phyloP scores from a whole-genome alignment of 37 sponge, comb jelly and placozoan genomes.

The Eunapius fragilis region DNA sequence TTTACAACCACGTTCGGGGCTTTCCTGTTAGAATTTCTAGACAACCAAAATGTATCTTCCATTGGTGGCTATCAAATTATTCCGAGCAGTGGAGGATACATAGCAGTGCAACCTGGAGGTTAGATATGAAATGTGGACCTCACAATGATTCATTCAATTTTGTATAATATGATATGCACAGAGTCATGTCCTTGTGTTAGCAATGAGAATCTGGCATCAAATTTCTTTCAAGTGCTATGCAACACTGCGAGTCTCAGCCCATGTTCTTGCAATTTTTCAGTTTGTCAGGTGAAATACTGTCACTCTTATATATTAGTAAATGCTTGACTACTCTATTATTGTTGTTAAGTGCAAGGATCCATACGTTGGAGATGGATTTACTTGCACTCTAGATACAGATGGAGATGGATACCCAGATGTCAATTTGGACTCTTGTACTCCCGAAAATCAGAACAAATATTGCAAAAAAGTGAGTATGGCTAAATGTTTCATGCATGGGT shows the following conservation, averaged over 20 bases:
- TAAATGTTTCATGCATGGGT: no score
- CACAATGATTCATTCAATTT: neutral
- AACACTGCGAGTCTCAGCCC: neutral
- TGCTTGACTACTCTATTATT: neutral
- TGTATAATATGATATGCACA: neutral
- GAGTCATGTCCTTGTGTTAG: neutral
- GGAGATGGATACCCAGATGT: conserved; percentile 44
- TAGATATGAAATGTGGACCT: no score
- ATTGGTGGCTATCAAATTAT: neutral
- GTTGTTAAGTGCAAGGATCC: conserved; percentile 36
- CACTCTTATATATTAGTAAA: neutral
- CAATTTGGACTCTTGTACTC: conserved; percentile 13
- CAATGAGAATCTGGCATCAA: neutral
- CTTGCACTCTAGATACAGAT: conserved; percentile 57
- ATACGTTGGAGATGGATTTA: conserved; percentile 52
- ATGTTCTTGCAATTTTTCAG: neutral
- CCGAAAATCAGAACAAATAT: neutral
- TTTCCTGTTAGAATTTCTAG: neutral
- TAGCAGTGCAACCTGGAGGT: neutral
- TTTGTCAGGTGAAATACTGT: neutral
- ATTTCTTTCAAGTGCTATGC: neutral
- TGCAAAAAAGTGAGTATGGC: conserved; percentile 13
- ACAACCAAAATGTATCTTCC: neutral
- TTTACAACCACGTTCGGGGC: neutral
- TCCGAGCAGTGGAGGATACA: neutral